Base-by-base conservation (phyloP, 1,140 invertebrate species). In the Hermatobates lingyangjiaoensis region DNA sequence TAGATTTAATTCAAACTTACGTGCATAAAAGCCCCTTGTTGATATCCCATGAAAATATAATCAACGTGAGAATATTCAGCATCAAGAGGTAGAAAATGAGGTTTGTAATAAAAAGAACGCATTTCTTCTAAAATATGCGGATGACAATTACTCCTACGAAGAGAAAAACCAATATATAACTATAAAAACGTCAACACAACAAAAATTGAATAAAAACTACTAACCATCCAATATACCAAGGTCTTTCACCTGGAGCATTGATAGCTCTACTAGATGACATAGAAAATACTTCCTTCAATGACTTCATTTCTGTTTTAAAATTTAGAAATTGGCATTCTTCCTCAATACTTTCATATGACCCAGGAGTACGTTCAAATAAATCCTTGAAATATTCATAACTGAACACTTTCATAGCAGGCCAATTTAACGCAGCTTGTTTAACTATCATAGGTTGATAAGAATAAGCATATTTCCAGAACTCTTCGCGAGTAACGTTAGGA, bases 211-310 rank as follows among this genome's bases (percentile, higher is more conserved):
- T 18, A 34, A 39, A 15, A 44, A 27, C 40, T 39, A 73, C 77
- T 74, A 75, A 88, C 87, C 88, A 93, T 53, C 88, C 88, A 52
- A 93, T 79, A 68, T 93, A 93, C 89, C 89, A 93, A 1, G 83
- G 76, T 27, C 75, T 68, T 59, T 78, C 65, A 4, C 74, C 75
- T 15, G 69, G 68, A 42, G 66, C 62, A 64, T 81, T 75, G 45
- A 69, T 65, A 0, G 78, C 75, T 59, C 86, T 71, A 34, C 69
- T 70, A 27, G 74, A 62, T 1, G 74, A 73, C 81, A 88, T 86
- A 40, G 74, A 69, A 61, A 93, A 82, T 20, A 89, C 84, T 61
- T 93, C 79, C 50, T 71, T 67, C 28, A 93, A 62, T 30, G 75
- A 76, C 46, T 76, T 74, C 58, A 93, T 81, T 63, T 89, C 76